Percentiles rank a stretch among this genome's conserved stretches.
Evolutionary conservation across 2,888 invertebrate genomes (phyloP).

Genomic region (Rhyacophila evoluta): DNA sequence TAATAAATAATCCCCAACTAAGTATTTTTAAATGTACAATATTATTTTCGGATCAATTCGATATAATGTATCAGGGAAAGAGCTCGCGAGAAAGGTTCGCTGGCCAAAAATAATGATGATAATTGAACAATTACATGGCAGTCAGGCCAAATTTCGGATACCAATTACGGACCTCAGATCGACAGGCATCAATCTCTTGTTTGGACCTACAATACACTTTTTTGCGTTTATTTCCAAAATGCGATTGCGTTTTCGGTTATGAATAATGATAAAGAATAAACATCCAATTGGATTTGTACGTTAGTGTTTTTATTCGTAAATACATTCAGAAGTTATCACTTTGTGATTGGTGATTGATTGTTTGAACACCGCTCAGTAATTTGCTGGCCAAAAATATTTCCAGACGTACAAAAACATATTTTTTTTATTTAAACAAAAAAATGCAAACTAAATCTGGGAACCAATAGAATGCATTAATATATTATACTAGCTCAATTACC

Average conservation of each 20-base stretch:
- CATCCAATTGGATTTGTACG: neutral
- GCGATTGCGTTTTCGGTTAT: neutral
- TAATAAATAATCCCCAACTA: too few species aligned
- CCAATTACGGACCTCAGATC: constrained; percentile 31
- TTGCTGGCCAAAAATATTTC: neutral
- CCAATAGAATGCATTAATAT: too few species aligned
- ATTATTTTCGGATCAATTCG: neutral
- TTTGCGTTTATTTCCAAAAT: neutral
- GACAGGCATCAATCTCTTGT: constrained; percentile 36
- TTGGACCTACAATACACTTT: neutral
- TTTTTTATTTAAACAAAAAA: too few species aligned
- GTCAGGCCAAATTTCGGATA: neutral
- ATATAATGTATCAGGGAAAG: neutral
- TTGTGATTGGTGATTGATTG: neutral
- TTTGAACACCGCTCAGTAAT: neutral
- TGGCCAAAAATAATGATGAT: constrained; percentile 37
- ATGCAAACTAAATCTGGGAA: too few species aligned
- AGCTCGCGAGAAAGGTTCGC: constrained; percentile 3
- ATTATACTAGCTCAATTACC: too few species aligned
- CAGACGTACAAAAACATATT: too few species aligned
- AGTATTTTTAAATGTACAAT: too few species aligned
- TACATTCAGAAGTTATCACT: neutral
- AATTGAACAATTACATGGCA: constrained; percentile 39
- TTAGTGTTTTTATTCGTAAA: neutral
- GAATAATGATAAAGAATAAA: neutral